Conservation (phyloP, 1,140 invertebrate species). For the Sweltsa coloradensis region DNA sequence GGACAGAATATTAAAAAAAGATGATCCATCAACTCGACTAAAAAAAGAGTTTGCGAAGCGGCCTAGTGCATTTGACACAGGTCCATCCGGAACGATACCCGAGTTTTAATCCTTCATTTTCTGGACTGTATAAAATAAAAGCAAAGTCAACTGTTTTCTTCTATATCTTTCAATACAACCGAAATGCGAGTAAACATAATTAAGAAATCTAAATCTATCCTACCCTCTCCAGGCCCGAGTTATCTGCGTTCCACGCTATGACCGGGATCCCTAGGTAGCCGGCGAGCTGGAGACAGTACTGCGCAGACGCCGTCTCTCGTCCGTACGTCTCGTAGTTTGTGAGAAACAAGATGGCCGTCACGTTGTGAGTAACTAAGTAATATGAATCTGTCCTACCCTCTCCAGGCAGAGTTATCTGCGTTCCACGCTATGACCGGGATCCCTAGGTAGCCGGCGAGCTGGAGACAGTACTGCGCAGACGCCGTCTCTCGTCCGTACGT, state of each 20-base stretch:
- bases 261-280: slow-evolving; percentile 34
- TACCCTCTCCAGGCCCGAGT: slow-evolving; percentile 33
- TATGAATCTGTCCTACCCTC: slow-evolving; percentile 29
- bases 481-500: slow-evolving; percentile 36
- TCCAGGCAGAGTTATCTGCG: slow-evolving; percentile 33
- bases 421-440: slow-evolving; percentile 36
- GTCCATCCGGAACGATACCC: too few species aligned
- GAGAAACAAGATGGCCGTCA: slow-evolving; percentile 31
- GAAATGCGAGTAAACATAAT: too few species aligned
- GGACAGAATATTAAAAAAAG: too few species aligned
- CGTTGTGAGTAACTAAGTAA: slow-evolving; percentile 27
- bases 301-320: slow-evolving; percentile 29
- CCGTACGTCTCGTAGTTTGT: slow-evolving; percentile 37
- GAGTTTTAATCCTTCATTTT: too few species aligned
- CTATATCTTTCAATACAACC: too few species aligned
- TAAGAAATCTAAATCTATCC: too few species aligned
- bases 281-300: slow-evolving; percentile 34
- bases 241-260: slow-evolving; percentile 35
- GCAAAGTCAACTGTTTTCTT: too few species aligned
- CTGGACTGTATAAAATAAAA: too few species aligned
- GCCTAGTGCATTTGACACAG: too few species aligned
- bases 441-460: slow-evolving; percentile 32
- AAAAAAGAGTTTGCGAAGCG: too few species aligned
- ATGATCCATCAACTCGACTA: too few species aligned
- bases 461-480: slow-evolving; percentile 33